Base-by-base conservation (phyloP, 2,888 invertebrate species). In the Selenia dentaria region DNA sequence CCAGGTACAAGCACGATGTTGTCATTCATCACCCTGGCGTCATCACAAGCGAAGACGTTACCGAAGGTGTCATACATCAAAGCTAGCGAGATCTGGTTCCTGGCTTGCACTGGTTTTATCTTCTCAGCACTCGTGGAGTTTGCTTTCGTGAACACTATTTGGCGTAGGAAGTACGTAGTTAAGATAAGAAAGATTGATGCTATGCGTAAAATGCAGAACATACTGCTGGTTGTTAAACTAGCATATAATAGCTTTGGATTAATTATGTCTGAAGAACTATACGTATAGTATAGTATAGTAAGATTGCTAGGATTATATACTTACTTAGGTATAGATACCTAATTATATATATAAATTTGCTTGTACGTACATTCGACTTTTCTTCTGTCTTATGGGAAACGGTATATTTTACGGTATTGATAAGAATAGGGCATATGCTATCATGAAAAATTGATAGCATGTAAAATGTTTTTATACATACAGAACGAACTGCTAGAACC, bases 21-120 rank as follows among this genome's bases (percentile, higher is more conserved):
- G 58, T 96, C 97, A 27, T 97, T 97, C 69, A 97, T 97, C 64
- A 97, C 97, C 8, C 87, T 97, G 49, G 96, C 96, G 22, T 95
- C 96, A 4, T 96, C 96, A 22, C 95, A 96, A 63, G 95, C 95
- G 34, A 96, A 96, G 79, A 96, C 95, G 3, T 81, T 97, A 51
- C 97, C 97, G 0, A 97, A 97, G 80, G 97, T 97, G 12, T 96
- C 96, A 1, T 97, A 97, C 69, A 96, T 97, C 51, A 97, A 97
- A 83, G 96, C 96, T 1, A 96, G 96, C 52, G 97, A 97, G 81
- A 95, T 97, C 51, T 97, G 97, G 96, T 97, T 97, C 78, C 83
- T 97, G 40, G 96, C 95, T 3, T 96, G 96, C 69, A 95, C 94
- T 1, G 94, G 94, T 29, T 96, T 97, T 68, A 95, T 97, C 58